Base-by-base conservation (phyloP, 2,888 invertebrate genomes). In the Eretmocerus hayati region DNA sequence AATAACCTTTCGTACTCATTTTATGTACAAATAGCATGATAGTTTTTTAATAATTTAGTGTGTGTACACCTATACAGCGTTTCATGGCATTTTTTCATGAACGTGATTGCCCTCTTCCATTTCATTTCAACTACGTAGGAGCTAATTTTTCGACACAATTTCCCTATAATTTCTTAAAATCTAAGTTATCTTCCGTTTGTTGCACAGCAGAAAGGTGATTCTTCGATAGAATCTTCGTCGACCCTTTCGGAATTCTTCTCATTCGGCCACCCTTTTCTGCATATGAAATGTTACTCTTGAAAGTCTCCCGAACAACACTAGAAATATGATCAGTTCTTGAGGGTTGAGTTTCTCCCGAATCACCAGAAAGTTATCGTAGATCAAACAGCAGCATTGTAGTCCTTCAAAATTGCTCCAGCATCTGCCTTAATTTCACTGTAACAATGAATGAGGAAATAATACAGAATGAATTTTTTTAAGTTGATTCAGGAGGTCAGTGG, bases 341-440 rank as follows among this genome's bases (percentile, higher is more conserved):
- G 48, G 42, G 45, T 39, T 40, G 35, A 35, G 19, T 26, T 26
- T 26, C 26, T 26, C 11, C 26, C 26, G 60, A 63, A 62, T 52
- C 61, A 63, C 60, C 59, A 60, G 62, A 55, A 58, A 62, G 58
- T 67, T 64, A 59, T 59, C 56, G 59, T 60, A 54, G 59, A 57
- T 52, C 38, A 42, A 18, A 42, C 19, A 26, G 40, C 26, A 40
- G 33, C 38, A 41, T 36, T 13, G 16, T 13, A 19, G 47, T 44
- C 49, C 52, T 46, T 48, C 52, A 53, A 40, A 19, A 40, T 59
- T 58, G 52, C 39, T 52, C 42, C 44, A 50, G 55, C 43, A 11
- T 44, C 54, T 51, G 48, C 48, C 61, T 61, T 57, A 61, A 58
- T 64, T 66, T 69, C 67, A 69, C 69, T 69, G 67, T 23, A 69